Evolutionary conservation across 2,888 invertebrate species (phyloP).

Genomic region (Nycteola revayana): DNA sequence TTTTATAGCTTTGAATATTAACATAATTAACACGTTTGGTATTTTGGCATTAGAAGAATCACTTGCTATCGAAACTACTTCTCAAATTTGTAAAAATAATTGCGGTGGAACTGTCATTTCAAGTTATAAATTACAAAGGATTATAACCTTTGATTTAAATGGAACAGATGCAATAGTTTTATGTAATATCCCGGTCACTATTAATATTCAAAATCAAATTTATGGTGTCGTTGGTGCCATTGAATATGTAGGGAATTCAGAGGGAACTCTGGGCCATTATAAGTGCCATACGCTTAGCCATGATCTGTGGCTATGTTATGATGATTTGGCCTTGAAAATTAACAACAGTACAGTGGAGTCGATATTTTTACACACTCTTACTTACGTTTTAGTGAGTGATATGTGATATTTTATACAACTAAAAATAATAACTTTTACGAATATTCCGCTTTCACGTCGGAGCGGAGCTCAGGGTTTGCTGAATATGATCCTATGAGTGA

Average conservation of each 20-base stretch:
- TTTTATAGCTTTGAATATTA: constrained; percentile 14
- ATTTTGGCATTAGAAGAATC: constrained; percentile 13
- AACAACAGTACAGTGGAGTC: constrained; percentile 13
- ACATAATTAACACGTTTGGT: constrained; percentile 11
- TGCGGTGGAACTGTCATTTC: constrained; percentile 13
- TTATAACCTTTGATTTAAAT: constrained; percentile 14
- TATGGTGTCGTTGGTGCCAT: constrained; percentile 14
- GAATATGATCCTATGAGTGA: constrained; percentile 13
- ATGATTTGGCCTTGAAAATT: constrained; percentile 15
- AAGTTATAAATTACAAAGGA: constrained; percentile 13
- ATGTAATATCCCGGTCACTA: constrained; percentile 17
- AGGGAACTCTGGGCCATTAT: constrained; percentile 15
- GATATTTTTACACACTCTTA: constrained; percentile 13
- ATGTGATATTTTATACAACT: constrained; percentile 11
- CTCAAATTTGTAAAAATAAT: constrained; percentile 13
- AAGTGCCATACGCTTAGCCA: constrained; percentile 15
- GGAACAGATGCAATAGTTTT: constrained; percentile 15
- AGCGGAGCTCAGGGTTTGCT: constrained; percentile 14
- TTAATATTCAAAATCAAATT: constrained; percentile 15
- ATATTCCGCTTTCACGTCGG: constrained; percentile 13
- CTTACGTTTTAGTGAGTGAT: constrained; percentile 13
- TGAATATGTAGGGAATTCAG: constrained; percentile 15
- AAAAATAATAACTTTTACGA: constrained; percentile 11
- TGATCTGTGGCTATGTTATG: constrained; percentile 16
- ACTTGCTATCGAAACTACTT: constrained; percentile 14